Percentiles rank a stretch among this genome's conserved stretches.
Evolutionary conservation across 2,888 invertebrate species (phyloP).

Genomic region (Tryphoninae sp.): DNA sequence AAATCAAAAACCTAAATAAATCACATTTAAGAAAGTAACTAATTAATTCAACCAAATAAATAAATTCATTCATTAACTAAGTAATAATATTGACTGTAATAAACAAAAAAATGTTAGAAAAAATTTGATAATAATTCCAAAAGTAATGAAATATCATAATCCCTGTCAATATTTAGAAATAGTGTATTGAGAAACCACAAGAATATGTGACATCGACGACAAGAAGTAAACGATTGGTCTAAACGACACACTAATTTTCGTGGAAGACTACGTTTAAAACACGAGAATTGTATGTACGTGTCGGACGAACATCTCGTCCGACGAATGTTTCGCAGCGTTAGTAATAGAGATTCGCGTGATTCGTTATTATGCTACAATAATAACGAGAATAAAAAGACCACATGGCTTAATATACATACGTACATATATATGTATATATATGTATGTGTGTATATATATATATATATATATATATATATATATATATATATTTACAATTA

Average conservation of each 20-base stretch:
- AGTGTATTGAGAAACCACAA: slow-evolving; percentile 25
- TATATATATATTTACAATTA: not conserved
- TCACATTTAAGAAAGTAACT: too few species aligned
- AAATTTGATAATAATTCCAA: not conserved
- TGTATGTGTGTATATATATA: not conserved
- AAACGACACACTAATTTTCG: slow-evolving; percentile 44
- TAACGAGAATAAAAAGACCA: slow-evolving; percentile 54
- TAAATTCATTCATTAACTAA: too few species aligned
- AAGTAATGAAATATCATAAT: not conserved
- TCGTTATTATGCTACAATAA: slow-evolving; percentile 37
- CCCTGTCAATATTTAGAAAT: slow-evolving; percentile 17
- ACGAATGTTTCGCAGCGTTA: slow-evolving; percentile 12
- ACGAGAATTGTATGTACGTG: slow-evolving; percentile 11
- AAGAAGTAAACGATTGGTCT: slow-evolving; percentile 37
- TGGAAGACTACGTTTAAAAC: slow-evolving; percentile 57
- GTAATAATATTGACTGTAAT: too few species aligned
- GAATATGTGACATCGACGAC: slow-evolving; percentile 48
- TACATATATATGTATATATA: not conserved
- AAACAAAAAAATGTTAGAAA: not conserved
- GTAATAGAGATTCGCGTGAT: slow-evolving; percentile 45
- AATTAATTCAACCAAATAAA: too few species aligned
- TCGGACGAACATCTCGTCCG: not conserved
- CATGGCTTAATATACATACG: slow-evolving; percentile 14
- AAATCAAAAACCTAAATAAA: too few species aligned
- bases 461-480: not conserved